Evolutionary conservation across 2,113 vertebrate species (phyloP).

Genomic region (Sula dactylatra): DNA sequence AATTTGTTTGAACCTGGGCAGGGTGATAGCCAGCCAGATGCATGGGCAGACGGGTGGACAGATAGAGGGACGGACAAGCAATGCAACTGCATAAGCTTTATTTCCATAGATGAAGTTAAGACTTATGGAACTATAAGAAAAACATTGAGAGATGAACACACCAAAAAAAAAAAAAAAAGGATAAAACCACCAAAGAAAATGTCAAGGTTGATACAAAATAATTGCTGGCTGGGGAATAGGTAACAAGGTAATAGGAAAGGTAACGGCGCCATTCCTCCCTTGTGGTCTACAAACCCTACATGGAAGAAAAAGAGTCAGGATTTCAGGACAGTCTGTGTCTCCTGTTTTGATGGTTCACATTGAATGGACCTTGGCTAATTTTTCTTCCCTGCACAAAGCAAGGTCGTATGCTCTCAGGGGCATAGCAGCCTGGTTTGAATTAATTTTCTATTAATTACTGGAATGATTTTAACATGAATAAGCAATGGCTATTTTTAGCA

Average conservation of each 20-base stretch:
- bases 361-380: constrained; percentile 39
- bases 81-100: not conserved
- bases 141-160: not conserved
- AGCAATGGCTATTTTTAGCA: constrained; percentile 41
- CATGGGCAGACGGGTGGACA: accelerated
- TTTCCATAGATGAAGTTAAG: not conserved
- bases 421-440: not conserved
- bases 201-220: not conserved
- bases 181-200: not conserved
- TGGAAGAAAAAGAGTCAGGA: not conserved
- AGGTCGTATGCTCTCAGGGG: constrained; percentile 2
- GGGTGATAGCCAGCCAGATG: not conserved
- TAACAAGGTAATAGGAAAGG: not conserved
- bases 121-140: not conserved
- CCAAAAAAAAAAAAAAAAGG: not conserved
- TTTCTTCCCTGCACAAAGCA: not conserved
- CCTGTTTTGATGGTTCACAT: not conserved
- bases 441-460: constrained; percentile 58
- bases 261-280: not conserved
- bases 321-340: not conserved
- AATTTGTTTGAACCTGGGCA: not conserved
- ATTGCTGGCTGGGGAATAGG: not conserved
- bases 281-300: not conserved
- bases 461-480: constrained; percentile 23
- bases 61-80: not conserved